Evolutionary conservation across 1,140 invertebrate genomes (phyloP), one percentile per base, ranked within the genome.

Genomic region (Megalonaias nervosa): DNA sequence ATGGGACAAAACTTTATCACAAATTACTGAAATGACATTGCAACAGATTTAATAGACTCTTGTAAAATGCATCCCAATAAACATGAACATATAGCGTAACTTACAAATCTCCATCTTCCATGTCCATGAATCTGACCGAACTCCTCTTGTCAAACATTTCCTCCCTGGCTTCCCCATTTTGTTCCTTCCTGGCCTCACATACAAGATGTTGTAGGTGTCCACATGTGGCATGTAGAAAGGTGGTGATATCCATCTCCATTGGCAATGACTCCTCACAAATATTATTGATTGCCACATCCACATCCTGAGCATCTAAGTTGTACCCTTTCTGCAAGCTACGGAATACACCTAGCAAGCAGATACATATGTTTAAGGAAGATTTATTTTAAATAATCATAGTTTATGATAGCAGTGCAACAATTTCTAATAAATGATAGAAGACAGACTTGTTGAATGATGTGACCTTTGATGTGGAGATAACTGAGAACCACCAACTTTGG

Each of bases 181-280:
- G 61, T 69, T 62, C 74, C 60, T 62, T 78, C 71, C 48, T 73
- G 48, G 74, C 67, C 68, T 77, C 67, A 67, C 82, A 74, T 5
- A 85, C 81, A 3, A 87, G 62, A 60, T 81, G 77, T 66, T 87
- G 84, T 3, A 89, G 74, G 75, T 91, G 89, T 14, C 84, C 80
- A 79, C 90, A 91, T 31, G 85, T 84, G 12, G 86, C 91, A 84
- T 92, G 90, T 6, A 94, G 87, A 87, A 94, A 95, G 79, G 94
- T 91, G 1, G 94, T 95, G 31, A 96, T 94, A 85, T 95, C 94
- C 74, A 95, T 93, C 86, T 95, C 94, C 57, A 94, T 90, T 2
- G 94, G 88, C 23, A 92, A 91, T 9, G 82, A 83, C 90, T 95
- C 94, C 79, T 94, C 93, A 86, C 95, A 95, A 80, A 95, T 93